Percentiles rank a stretch among this genome's conserved stretches.
Evolutionary conservation across 1,140 invertebrate genomes (phyloP).

Genomic region (Nasonia longicornis): DNA sequence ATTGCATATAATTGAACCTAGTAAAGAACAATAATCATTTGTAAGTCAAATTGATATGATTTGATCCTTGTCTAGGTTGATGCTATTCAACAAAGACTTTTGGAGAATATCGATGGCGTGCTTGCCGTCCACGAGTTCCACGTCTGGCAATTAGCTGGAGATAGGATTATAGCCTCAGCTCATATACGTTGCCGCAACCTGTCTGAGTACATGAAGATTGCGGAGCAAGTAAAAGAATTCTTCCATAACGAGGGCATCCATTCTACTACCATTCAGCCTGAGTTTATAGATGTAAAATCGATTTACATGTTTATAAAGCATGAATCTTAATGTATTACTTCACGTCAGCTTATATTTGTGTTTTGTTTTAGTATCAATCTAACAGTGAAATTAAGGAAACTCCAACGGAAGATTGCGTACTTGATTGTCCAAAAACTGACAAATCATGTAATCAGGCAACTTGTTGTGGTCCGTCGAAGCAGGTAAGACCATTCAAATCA

Average conservation of each 20-base stretch:
- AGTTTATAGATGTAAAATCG: constrained; percentile 77
- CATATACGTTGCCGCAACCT: constrained; percentile 91
- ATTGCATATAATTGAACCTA: constrained; percentile 38
- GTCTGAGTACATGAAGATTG: constrained; percentile 91
- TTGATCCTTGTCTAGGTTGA: constrained; percentile 73
- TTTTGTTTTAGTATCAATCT: constrained; percentile 67
- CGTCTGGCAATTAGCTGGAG: constrained; percentile 93
- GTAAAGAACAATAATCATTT: neutral
- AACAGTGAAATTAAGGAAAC: constrained; percentile 68
- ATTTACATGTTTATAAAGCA: neutral
- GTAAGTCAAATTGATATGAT: constrained; percentile 9
- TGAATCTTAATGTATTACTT: no score
- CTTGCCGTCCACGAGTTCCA: constrained; percentile 95
- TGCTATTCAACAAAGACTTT: constrained; percentile 85
- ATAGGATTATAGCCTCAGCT: constrained; percentile 92
- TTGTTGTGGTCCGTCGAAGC: constrained; percentile 81
- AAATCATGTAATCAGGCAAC: constrained; percentile 86
- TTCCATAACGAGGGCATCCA: constrained; percentile 94
- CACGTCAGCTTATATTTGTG: neutral
- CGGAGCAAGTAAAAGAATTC: constrained; percentile 94
- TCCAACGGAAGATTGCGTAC: constrained; percentile 78
- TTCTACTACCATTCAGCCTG: constrained; percentile 94
- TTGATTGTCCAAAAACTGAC: constrained; percentile 88
- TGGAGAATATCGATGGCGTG: constrained; percentile 90
- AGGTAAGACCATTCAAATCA: constrained; percentile 64